A percentile compares a stretch with the other conserved stretches of the same genome.
Evolutionary conservation across 2,888 invertebrate species (phyloP).

Genomic region (Ormyrus thymus): DNA sequence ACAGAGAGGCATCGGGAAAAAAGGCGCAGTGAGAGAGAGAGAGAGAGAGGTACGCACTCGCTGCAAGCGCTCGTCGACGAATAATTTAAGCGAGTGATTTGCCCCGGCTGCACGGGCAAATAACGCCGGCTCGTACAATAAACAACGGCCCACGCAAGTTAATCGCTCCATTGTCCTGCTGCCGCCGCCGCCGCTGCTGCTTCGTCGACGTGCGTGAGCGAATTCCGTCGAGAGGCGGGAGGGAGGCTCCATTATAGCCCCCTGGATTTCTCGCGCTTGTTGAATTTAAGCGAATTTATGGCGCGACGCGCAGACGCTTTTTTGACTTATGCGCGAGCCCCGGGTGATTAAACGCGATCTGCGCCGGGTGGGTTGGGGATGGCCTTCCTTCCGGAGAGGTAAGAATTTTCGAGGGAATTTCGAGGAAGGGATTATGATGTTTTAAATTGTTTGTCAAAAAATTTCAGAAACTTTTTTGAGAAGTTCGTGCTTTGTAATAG

Average conservation of each 20-base stretch:
- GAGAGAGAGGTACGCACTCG: no score
- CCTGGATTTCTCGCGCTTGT: slow-evolving; percentile 25
- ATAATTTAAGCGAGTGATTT: slow-evolving; percentile 71
- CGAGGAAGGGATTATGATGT: no score
- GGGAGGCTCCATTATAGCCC: slow-evolving; percentile 7
- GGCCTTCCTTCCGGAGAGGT: no score
- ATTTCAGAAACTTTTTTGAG: no score
- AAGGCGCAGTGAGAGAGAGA: no score
- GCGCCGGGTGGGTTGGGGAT: no score
- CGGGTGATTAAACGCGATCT: no score
- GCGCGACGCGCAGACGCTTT: not conserved
- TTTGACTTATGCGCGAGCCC: not conserved
- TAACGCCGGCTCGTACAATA: slow-evolving; percentile 61
- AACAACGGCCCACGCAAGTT: slow-evolving; percentile 70
- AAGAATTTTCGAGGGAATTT: no score
- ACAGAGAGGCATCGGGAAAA: no score
- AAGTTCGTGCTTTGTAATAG: no score
- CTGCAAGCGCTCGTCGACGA: slow-evolving; percentile 51
- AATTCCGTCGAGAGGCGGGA: slow-evolving; percentile 60
- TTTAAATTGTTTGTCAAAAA: no score
- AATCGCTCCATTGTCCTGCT: slow-evolving; percentile 70
- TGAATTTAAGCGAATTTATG: slow-evolving; percentile 44
- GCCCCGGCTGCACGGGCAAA: slow-evolving; percentile 60
- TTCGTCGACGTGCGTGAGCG: slow-evolving; percentile 64
- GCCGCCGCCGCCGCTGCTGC: slow-evolving; percentile 48